Evolutionary conservation across 35 echinoderm and acorn worm genomes (phyloP).

Genomic region (Apostichopus japonicus): DNA sequence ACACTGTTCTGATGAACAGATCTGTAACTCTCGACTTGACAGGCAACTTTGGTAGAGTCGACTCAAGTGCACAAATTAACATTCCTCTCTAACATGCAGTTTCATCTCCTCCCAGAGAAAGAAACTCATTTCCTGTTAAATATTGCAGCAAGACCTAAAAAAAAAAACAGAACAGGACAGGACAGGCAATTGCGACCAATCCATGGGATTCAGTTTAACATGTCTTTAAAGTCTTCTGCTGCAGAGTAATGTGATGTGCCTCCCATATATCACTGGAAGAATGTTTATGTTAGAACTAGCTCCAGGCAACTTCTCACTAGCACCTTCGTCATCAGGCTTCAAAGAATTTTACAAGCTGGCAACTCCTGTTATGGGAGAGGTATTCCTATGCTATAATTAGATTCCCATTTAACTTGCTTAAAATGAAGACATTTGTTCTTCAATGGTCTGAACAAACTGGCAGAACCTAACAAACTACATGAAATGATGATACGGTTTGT

Average conservation of each 20-base stretch:
- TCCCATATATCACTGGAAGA: slow-evolving; percentile 46
- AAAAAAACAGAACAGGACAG: slow-evolving; percentile 16
- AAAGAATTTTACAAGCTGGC: neutral
- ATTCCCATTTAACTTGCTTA: neutral
- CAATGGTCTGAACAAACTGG: too few relatives aligned
- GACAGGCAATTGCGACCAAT: neutral
- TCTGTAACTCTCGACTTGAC: neutral
- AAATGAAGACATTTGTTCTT: too few relatives aligned
- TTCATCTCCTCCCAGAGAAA: neutral
- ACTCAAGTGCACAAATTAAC: neutral
- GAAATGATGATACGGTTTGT: too few relatives aligned
- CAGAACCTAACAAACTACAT: too few relatives aligned
- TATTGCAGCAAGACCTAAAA: neutral
- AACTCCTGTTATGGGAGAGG: slow-evolving; percentile 10
- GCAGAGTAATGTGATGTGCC: slow-evolving; percentile 20
- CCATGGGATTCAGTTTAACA: neutral
- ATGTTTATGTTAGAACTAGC: slow-evolving; percentile 32
- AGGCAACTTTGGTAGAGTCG: neutral
- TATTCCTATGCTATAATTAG: slow-evolving; percentile 16
- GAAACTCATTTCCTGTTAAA: slow-evolving; percentile 41
- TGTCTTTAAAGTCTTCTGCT: neutral
- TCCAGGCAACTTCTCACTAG: neutral
- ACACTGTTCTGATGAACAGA: too few relatives aligned
- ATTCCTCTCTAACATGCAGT: neutral
- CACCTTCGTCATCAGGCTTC: neutral